phyloP scores from a whole-genome alignment of 2,797 vertebrate genomes.

The Xenopus petersii region DNA sequence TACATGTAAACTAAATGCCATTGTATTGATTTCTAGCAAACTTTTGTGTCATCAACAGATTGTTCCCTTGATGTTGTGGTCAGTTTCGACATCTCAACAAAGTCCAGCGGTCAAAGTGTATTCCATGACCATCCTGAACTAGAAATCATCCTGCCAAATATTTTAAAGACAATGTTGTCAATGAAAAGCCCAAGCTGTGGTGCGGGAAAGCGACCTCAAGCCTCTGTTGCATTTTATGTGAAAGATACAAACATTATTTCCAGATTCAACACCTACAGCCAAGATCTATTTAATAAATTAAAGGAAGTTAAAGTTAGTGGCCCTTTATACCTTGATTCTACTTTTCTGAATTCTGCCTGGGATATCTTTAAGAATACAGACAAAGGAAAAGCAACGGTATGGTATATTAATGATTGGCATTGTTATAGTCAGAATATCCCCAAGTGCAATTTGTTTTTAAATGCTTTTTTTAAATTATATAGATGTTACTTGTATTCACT shows the following conservation, averaged over 20 bases:
- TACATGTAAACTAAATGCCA: not conserved
- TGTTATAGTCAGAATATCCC: not conserved
- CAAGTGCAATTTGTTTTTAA: not conserved
- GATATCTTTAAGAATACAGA: constrained; percentile 56
- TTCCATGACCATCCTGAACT: constrained; percentile 57
- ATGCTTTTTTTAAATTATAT: not conserved
- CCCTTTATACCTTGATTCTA: constrained; percentile 50
- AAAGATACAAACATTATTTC: constrained; percentile 52
- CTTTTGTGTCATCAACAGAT: constrained; percentile 33
- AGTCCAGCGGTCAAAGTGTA: constrained; percentile 51
- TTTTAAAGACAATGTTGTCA: constrained; percentile 54
- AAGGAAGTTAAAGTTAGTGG: constrained; percentile 39
- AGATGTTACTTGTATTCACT: constrained; percentile 76
- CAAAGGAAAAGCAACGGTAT: constrained; percentile 57
- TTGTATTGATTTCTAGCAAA: not conserved
- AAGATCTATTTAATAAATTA: constrained; percentile 53
- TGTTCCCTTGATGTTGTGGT: constrained; percentile 64
- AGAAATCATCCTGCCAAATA: constrained; percentile 50
- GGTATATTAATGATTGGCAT: constrained; percentile 2
- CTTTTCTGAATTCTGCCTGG: constrained; percentile 59
- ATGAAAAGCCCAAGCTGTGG: constrained; percentile 58
- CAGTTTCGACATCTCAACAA: constrained; percentile 63
- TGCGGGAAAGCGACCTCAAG: constrained; percentile 53
- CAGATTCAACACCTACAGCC: constrained; percentile 60
- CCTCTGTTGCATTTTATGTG: constrained; percentile 61